phyloP scores from a whole-genome alignment of 1,140 invertebrate genomes.

The Thaumetopoea pityocampa region DNA sequence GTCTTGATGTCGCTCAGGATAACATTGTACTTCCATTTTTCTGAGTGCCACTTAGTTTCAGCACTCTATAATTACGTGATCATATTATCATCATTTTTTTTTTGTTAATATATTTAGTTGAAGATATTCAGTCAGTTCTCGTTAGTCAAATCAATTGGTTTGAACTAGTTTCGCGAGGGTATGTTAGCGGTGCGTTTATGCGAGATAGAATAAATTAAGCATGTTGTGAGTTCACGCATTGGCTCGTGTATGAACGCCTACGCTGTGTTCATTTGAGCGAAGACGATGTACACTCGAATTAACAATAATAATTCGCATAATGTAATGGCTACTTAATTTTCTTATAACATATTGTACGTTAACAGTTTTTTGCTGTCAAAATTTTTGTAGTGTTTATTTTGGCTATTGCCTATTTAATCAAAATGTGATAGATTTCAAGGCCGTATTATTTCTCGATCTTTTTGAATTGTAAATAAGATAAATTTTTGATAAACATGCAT shows the following conservation, averaged over 20 bases:
- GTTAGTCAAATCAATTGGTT: conserved; percentile 21
- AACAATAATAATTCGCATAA: conserved; percentile 63
- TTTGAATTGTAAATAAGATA: conserved; percentile 71
- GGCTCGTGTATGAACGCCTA: conserved; percentile 50
- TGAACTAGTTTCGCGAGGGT: conserved; percentile 39
- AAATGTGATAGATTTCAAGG: conserved; percentile 66
- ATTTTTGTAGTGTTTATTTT: conserved; percentile 38
- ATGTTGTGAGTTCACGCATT: conserved; percentile 49
- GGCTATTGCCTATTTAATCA: conserved; percentile 65
- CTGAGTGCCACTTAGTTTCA: conserved; percentile 63
- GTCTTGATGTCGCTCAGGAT: conserved; percentile 60
- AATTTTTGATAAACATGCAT: conserved; percentile 45
- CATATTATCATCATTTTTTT: conserved; percentile 51
- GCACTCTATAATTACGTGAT: conserved; percentile 60
- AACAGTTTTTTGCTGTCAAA: conserved; percentile 43
- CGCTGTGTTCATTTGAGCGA: conserved; percentile 66
- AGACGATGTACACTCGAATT: conserved; percentile 56
- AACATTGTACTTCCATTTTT: conserved; percentile 42
- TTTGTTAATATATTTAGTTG: too few species aligned
- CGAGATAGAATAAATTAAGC: conserved; percentile 57
- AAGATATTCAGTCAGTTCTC: conserved; percentile 26
- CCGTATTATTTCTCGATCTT: conserved; percentile 58
- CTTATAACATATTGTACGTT: conserved; percentile 44
- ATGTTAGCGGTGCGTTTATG: conserved; percentile 48
- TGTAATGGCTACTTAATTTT: conserved; percentile 51